Base-by-base conservation (phyloP, 2,113 vertebrate genomes). In the Damaliscus lunatus region DNA sequence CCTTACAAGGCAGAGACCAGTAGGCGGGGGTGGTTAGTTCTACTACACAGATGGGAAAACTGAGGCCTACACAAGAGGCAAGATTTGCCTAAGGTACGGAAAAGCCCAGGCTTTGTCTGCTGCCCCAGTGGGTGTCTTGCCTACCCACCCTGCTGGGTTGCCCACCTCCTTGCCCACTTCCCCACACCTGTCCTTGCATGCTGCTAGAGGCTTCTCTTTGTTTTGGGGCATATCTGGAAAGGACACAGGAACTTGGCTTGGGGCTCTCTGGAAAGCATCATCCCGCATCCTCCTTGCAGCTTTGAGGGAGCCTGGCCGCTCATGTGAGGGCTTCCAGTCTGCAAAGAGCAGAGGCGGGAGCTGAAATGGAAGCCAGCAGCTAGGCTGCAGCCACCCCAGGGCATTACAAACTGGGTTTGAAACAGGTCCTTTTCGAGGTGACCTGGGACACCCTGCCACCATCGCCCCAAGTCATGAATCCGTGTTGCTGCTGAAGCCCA, bases 121-220 rank as follows among this genome's bases (percentile, higher is more conserved):
- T 17, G 48, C 8, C 48, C 43, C 27, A 53, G 33, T 25, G 12
- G 29, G 55, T 23, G 59, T 33, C 33, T 13, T n/a, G 7, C 43
- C 11, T 13, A 15, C 4, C 5, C 16, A 53, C 43, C 53, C 13
- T 48, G 36, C 84, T 11, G 16, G 12, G 17, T 12, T 71, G 25
- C 31, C 78, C 84, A 55, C 81, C n/a, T 25, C 23, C 67, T 13
- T 29, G 55, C 7, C 52, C 67, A 89, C 29, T 46, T 67, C 12
- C 40, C n/a, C 87, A 52, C 15, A 98, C 98, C 97, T 97, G 91
- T 97, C 59, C 48, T 92, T 96, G 25, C 90, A 11, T 40, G 88
- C 71, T 8, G 6, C n/a, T 33, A 52, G 29, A 48, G n/a, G 36
- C 29, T 64, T 94, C 91, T 93, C 88, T 33, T 17, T 74, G 14